Base-by-base conservation (phyloP, 2,888 invertebrate species). In the Drosophila lacicola region DNA sequence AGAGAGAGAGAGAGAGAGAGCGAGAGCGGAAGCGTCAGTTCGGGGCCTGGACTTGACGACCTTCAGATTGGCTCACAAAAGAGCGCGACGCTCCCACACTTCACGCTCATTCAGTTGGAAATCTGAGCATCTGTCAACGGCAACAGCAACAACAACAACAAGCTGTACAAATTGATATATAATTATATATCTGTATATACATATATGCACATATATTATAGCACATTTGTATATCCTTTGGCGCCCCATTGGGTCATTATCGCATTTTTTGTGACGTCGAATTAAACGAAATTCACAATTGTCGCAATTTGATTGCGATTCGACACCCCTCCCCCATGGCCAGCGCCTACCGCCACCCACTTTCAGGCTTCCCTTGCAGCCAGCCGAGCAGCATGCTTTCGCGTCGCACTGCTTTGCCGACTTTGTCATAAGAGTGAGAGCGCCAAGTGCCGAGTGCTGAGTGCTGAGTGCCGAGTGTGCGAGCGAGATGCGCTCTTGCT, bases 51-150 rank as follows among this genome's bases (percentile, higher is more conserved):
- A 71, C 74, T 74, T 71, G 76, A 74, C 76, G 74, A 74, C 74
- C 74, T 74, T 74, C 74, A 74, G 77, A 76, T 71, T 74, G 76
- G 67, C 77, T 57, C 75, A 75, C 70, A 70, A 75, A 67, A 74
- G 75, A 74, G 54, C 72, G 76, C 76, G 55, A 65, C 75, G 76
- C 74, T 74, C 74, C 74, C 74, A 74, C 74, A 74, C 55, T 55
- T 44, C 71, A 71, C 71, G 65, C 71, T 71, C 44, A 47, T 53
- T 62, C 62, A 55, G 45, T 29, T 61, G 36, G n/a, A 45, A 45
- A 58, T 4, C 49, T 33, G 41, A 41, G 60, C 42, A 61, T 65
- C 50, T 49, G 19, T 37, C 19, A 17, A 37, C 13, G n/a, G 13
- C 46, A 41, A 46, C 14, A 46, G 9, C 54, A 21, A 34, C 34